Evolutionary conservation across 2,888 invertebrate species (phyloP).

Genomic region (Philhelius pedissequus): DNA sequence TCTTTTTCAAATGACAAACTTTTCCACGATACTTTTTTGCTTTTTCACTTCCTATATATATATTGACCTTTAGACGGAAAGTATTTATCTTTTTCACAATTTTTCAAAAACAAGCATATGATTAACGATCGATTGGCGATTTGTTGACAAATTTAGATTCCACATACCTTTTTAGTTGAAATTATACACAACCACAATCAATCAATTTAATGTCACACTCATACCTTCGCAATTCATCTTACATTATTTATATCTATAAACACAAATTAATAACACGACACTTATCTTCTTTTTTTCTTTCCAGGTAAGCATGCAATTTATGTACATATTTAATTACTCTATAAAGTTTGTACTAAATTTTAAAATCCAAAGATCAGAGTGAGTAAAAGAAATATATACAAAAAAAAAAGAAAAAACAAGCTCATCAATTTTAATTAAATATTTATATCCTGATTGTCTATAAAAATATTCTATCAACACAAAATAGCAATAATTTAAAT

Average conservation of each 20-base stretch:
- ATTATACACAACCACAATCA: no score
- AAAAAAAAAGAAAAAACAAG: neutral
- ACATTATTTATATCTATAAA: neutral
- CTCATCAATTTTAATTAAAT: conserved; percentile 1
- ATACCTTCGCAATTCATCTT: no score
- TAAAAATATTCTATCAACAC: neutral
- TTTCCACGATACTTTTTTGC: no score
- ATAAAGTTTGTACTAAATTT: neutral
- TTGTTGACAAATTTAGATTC: no score
- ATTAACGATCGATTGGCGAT: no score
- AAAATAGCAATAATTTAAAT: conserved; percentile 22
- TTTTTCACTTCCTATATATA: no score
- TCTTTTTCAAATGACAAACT: no score
- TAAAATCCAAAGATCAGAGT: neutral
- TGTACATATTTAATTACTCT: neutral
- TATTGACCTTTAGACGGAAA: no score
- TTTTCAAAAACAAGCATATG: no score
- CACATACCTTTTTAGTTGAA: no score
- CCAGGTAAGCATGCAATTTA: conserved; percentile 4
- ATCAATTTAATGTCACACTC: no score
- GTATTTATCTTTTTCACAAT: no score
- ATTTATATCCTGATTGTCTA: neutral
- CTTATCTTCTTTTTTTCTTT: conserved; percentile 2
- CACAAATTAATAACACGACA: neutral
- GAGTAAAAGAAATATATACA: neutral